phyloP scores from a whole-genome alignment of 2,888 invertebrate genomes.

The Gymnoscelis rufifasciata region DNA sequence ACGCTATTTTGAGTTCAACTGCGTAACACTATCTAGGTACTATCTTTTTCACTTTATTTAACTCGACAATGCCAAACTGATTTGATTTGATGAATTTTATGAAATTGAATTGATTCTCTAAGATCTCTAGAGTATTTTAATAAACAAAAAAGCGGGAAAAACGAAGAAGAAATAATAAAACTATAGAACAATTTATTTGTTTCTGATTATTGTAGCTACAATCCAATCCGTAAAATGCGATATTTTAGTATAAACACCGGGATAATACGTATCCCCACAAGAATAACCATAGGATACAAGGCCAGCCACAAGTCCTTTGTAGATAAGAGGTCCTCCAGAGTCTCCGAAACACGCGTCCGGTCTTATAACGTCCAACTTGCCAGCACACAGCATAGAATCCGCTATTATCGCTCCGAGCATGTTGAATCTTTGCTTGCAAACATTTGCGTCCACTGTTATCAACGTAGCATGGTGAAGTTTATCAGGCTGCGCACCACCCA shows the following conservation, averaged over 20 bases:
- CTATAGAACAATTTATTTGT: slow-evolving; percentile 5
- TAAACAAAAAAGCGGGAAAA: too few relatives aligned
- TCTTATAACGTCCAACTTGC: slow-evolving; percentile 55
- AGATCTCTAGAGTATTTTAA: too few relatives aligned
- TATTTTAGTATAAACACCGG: slow-evolving; percentile 69
- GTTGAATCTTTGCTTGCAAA: slow-evolving; percentile 53
- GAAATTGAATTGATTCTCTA: too few relatives aligned
- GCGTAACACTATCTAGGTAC: too few relatives aligned
- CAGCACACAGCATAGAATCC: slow-evolving; percentile 68
- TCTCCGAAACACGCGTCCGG: slow-evolving; percentile 69
- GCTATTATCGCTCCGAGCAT: slow-evolving; percentile 55
- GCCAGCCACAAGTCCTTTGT: slow-evolving; percentile 65
- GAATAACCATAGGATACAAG: slow-evolving; percentile 67
- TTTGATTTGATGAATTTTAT: too few relatives aligned
- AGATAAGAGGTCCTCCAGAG: slow-evolving; percentile 66
- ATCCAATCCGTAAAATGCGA: slow-evolving; percentile 68
- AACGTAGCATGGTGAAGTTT: slow-evolving; percentile 57
- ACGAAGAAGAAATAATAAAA: too few relatives aligned
- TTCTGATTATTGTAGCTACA: slow-evolving; percentile 52
- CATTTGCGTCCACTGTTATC: slow-evolving; percentile 47
- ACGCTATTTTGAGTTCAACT: too few relatives aligned
- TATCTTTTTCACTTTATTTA: too few relatives aligned
- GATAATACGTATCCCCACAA: slow-evolving; percentile 62
- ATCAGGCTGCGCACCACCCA: slow-evolving; percentile 56
- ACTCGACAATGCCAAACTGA: too few relatives aligned